phyloP scores from a whole-genome alignment of 2,113 vertebrate genomes.

The Cephalopholis sonnerati region DNA sequence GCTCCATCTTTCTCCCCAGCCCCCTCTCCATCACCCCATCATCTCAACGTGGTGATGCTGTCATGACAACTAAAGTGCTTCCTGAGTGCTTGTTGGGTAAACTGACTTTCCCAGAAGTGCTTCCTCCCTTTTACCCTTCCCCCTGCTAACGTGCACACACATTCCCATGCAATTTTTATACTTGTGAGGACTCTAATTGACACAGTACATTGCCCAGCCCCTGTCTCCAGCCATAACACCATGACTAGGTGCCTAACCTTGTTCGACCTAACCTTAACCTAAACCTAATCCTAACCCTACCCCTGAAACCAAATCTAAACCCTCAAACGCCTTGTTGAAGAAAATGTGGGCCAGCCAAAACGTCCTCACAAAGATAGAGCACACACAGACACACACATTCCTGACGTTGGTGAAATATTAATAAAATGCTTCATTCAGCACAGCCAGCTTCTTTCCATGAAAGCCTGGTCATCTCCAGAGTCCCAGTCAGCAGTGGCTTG shows the following conservation, averaged over 20 bases:
- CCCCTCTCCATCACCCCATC: slow-evolving; percentile 63
- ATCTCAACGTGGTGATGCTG: slow-evolving; percentile 65
- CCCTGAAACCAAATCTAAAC: not conserved
- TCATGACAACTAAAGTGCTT: slow-evolving; percentile 82
- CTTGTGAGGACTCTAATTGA: slow-evolving; percentile 22
- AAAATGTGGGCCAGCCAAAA: not conserved
- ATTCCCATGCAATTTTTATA: not conserved
- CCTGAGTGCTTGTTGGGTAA: slow-evolving; percentile 81
- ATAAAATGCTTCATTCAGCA: slow-evolving; percentile 72
- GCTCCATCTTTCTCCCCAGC: slow-evolving; percentile 17
- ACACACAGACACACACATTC: slow-evolving; percentile 16
- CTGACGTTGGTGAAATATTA: slow-evolving; percentile 79
- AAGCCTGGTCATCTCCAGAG: slow-evolving; percentile 62
- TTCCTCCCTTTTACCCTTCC: slow-evolving; percentile 58
- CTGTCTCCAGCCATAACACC: not conserved
- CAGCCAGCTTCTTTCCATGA: slow-evolving; percentile 56
- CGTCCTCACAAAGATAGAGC: slow-evolving; percentile 42
- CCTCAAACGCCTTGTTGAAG: slow-evolving; percentile 3
- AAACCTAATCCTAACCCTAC: not conserved
- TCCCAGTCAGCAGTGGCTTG: slow-evolving; percentile 19
- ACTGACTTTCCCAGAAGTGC: slow-evolving; percentile 77
- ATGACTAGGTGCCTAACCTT: not conserved
- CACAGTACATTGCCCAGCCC: not conserved
- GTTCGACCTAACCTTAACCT: not conserved
- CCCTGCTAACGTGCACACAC: slow-evolving; percentile 29